phyloP scores from a whole-genome alignment of 2,113 vertebrate genomes.

The Chloroceryle aenea region DNA sequence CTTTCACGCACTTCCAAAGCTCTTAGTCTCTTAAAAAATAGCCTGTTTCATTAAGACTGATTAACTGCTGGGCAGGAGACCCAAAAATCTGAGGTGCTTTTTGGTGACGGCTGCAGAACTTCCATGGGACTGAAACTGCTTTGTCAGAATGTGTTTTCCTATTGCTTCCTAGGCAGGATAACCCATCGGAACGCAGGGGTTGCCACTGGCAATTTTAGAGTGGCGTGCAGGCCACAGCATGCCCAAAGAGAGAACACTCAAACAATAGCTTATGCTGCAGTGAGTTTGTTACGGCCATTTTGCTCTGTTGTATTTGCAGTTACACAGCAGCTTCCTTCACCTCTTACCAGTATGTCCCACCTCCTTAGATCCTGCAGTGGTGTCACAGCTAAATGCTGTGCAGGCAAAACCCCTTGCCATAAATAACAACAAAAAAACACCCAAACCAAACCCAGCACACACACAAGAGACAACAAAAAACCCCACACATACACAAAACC shows the following conservation, averaged over 20 bases:
- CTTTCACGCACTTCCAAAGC: not conserved
- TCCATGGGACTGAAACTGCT: conserved; percentile 15
- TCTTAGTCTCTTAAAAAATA: not conserved
- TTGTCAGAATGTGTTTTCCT: conserved; percentile 10
- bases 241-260: conserved; percentile 10
- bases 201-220: not conserved
- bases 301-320: conserved; percentile 2
- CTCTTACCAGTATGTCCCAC: not conserved
- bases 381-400: conserved; percentile 24
- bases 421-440: not conserved
- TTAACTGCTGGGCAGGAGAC: not conserved
- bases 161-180: not conserved
- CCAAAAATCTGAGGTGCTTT: not conserved
- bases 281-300: not conserved
- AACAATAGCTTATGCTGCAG: not conserved
- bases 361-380: not conserved
- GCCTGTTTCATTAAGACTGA: not conserved
- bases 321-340: conserved; percentile 5
- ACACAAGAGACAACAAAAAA: no score
- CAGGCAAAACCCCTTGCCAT: conserved; percentile 6
- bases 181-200: not conserved
- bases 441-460: no score
- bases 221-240: not conserved
- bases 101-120: not conserved
- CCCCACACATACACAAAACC: no score